A percentile compares a stretch with the other conserved stretches of the same genome.
These are phyloP conservation scores for Erebia aethiops DNA, from an alignment of 2,888 invertebrate species.

Conservation along the genomic window DNA sequence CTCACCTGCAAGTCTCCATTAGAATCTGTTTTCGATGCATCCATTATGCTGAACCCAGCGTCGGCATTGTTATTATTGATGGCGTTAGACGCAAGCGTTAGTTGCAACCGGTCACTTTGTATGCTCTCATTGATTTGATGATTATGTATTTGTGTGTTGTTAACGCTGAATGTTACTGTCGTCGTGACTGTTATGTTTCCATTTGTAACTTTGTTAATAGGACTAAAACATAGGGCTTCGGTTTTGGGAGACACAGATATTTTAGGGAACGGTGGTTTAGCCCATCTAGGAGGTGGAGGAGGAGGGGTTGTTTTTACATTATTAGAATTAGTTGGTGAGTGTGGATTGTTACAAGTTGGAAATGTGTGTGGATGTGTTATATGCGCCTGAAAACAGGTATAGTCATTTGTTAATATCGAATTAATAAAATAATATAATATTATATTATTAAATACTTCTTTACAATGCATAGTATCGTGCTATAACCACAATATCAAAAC, in stretches of 20 bases:
- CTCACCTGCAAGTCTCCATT: slow-evolving; percentile 76
- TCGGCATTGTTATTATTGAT: slow-evolving; percentile 73
- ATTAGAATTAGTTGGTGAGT: slow-evolving; percentile 67
- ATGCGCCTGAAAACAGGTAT: slow-evolving; percentile 80
- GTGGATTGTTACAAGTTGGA: slow-evolving; percentile 67
- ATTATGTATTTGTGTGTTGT: slow-evolving; percentile 80
- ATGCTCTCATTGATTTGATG: slow-evolving; percentile 80
- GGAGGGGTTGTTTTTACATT: slow-evolving; percentile 86
- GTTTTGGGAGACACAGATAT: slow-evolving; percentile 74
- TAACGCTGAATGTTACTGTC: slow-evolving; percentile 93
- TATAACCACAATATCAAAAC: background rate
- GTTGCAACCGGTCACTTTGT: slow-evolving; percentile 76
- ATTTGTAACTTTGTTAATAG: slow-evolving; percentile 76
- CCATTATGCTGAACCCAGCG: slow-evolving; percentile 64
- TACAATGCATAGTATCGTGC: slow-evolving; percentile 31
- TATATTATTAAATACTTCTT: slow-evolving; percentile 23
- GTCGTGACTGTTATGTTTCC: slow-evolving; percentile 92
- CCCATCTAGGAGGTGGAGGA: slow-evolving; percentile 93
- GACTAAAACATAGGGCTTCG: slow-evolving; percentile 69
- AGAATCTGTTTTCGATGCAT: slow-evolving; percentile 63
- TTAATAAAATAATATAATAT: slow-evolving; percentile 27
- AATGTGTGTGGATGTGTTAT: slow-evolving; percentile 81
- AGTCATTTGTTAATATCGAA: slow-evolving; percentile 44
- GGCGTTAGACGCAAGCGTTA: slow-evolving; percentile 80
- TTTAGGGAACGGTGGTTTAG: slow-evolving; percentile 87